Conservation (phyloP, 2,797 vertebrate species). For the Acrocephalus scirpaceus region DNA sequence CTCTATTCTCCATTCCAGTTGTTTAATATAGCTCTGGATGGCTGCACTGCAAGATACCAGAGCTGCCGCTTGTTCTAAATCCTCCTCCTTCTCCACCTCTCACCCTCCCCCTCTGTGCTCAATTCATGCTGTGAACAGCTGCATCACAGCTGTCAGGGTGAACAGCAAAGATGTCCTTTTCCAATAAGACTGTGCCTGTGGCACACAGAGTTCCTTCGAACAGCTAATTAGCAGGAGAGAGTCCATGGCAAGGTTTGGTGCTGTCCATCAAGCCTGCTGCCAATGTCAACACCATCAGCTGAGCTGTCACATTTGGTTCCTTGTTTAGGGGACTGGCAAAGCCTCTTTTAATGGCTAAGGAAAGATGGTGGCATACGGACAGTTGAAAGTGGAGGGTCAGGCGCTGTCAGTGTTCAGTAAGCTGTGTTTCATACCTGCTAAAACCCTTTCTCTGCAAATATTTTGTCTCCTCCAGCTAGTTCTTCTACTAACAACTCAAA, state of each 20-base stretch:
- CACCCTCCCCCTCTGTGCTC: neutral
- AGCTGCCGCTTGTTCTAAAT: slow-evolving; percentile 70
- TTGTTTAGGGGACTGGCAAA: slow-evolving; percentile 76
- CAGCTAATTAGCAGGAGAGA: slow-evolving; percentile 87
- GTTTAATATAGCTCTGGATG: slow-evolving; percentile 63
- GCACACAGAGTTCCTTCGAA: slow-evolving; percentile 82
- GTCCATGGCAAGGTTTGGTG: slow-evolving; percentile 80
- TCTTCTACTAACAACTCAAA: neutral
- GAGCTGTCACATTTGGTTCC: slow-evolving; percentile 86
- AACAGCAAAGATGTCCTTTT: slow-evolving; percentile 78
- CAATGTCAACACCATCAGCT: slow-evolving; percentile 84
- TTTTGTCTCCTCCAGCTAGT: neutral
- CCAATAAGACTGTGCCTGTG: slow-evolving; percentile 81
- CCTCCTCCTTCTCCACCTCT: neutral
- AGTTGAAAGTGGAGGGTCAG: neutral
- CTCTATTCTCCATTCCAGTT: slow-evolving; percentile 19
- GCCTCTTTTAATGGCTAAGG: neutral
- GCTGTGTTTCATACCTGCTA: neutral
- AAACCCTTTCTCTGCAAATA: neutral
- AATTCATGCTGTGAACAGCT: slow-evolving; percentile 48
- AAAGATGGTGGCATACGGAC: slow-evolving; percentile 11
- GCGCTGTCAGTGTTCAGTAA: neutral
- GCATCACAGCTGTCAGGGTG: slow-evolving; percentile 76
- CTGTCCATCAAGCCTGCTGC: slow-evolving; percentile 87
- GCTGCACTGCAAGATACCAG: slow-evolving; percentile 62